phyloP scores from a whole-genome alignment of 2,113 vertebrate genomes.

The Apteryx mantelli region DNA sequence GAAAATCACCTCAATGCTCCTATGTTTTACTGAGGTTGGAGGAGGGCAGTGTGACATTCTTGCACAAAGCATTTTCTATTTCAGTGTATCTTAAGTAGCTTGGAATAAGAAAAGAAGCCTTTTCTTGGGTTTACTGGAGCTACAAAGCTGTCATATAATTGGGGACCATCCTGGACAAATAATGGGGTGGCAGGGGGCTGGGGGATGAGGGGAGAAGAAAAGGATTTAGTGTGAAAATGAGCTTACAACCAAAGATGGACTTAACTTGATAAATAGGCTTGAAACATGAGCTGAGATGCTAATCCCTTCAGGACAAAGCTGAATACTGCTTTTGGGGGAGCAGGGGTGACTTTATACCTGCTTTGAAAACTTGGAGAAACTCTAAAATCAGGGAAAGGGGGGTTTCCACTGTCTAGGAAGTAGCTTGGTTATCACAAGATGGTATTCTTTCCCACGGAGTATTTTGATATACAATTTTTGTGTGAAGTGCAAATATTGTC shows the following conservation, averaged over 20 bases:
- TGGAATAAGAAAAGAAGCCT: neutral
- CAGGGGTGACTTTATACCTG: neutral
- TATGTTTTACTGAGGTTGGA: conserved; percentile 26
- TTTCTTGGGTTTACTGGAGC: conserved; percentile 20
- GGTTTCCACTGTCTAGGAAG: neutral
- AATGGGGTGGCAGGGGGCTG: neutral
- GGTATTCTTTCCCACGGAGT: neutral
- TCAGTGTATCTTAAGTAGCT: conserved; percentile 8
- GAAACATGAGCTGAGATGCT: conserved; percentile 16
- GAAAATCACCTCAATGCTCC: neutral
- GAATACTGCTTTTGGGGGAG: neutral
- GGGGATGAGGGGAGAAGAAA: neutral
- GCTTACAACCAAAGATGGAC: neutral
- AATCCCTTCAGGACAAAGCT: neutral
- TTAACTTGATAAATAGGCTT: conserved; percentile 17
- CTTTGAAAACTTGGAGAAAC: conserved; percentile 9
- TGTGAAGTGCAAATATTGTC: neutral
- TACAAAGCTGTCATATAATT: neutral
- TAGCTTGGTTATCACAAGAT: neutral
- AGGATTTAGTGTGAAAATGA: neutral
- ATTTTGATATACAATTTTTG: neutral
- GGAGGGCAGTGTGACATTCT: conserved; percentile 13
- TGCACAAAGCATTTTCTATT: conserved; percentile 26
- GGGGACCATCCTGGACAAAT: neutral
- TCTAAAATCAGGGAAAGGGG: neutral